Base-by-base conservation (phyloP, 2,113 vertebrate species). In the Hippoglossus stenolepis region DNA sequence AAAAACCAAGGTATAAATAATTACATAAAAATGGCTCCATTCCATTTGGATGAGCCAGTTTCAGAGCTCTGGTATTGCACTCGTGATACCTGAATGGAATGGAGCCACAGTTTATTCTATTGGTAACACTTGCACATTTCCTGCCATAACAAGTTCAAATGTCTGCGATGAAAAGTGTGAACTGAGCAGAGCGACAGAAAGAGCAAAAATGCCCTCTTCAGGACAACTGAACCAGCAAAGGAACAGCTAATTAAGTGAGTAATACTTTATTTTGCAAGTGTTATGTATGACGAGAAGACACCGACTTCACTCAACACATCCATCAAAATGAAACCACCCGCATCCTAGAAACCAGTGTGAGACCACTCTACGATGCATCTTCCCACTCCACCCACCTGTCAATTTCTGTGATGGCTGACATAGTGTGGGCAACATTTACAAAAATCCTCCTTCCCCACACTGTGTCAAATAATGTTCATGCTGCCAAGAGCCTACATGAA, bases 371-470 rank as follows among this genome's bases (percentile, higher is more conserved):
- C 85, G 79, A 89, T 82, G 83, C 82, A 59, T 83, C 82, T 65
- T 86, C 87, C 89, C 86, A 89, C 81, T 91, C 84, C 85, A 91
- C 84, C 90, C 80, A 90, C 88, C 65, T 83, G 85, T 92, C 89
- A 82, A 66, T 88, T 82, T 80, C 53, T 75, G 57, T 83, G 62
- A 90, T 70, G 85, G 77, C 75, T 90, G 90, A 79, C 85, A 86
- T 12, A 64, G 88, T 82, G 88, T 90, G 74, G 88, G 89, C 89
- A 89, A 89, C 85, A 64, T 70, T 90, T 89, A 79, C 60, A 81
- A 77, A 82, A 77, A 82, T 80, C 45, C 67, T 85, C 78, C 77
- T 82, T 89, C 79, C 51, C 59, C 73, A 79, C 84, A 71, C 65
- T 63, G 80, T 89, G 80, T 90, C 84, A 92, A 90, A 87, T 72